phyloP scores from a whole-genome alignment of 2,888 invertebrate species.

The Galerucella nymphaeae region DNA sequence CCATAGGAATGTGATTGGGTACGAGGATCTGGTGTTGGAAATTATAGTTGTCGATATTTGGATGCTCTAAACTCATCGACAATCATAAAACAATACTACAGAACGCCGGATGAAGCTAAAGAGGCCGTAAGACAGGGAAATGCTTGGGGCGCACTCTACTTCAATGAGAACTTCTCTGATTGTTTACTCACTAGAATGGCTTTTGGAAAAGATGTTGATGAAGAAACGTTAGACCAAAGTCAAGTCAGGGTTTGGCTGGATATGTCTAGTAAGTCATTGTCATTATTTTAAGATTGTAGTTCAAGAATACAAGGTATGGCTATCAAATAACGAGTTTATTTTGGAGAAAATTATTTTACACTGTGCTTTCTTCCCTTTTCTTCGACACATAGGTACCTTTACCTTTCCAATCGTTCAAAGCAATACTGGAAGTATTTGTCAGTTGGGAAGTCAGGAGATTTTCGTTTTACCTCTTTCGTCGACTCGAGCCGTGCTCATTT shows the following conservation, averaged over 20 bases:
- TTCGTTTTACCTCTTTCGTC: too few relatives aligned
- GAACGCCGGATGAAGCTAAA: slow-evolving; percentile 73
- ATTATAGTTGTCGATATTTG: slow-evolving; percentile 77
- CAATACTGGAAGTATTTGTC: too few relatives aligned
- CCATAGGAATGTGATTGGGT: slow-evolving; percentile 56
- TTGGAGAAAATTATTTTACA: too few relatives aligned
- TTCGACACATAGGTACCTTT: too few relatives aligned
- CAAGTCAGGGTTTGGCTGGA: slow-evolving; percentile 91
- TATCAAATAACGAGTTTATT: too few relatives aligned
- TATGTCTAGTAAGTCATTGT: slow-evolving; percentile 79
- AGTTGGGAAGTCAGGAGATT: too few relatives aligned
- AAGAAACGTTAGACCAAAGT: slow-evolving; percentile 87
- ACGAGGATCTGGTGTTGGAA: slow-evolving; percentile 76
- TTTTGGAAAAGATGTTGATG: slow-evolving; percentile 83
- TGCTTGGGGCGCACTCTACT: slow-evolving; percentile 90
- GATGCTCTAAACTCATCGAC: slow-evolving; percentile 67
- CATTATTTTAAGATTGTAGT: background rate
- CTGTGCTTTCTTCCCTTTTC: too few relatives aligned
- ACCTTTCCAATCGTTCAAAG: too few relatives aligned
- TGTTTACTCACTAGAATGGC: slow-evolving; percentile 85
- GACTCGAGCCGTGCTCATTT: too few relatives aligned
- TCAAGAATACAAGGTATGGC: too few relatives aligned
- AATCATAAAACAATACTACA: slow-evolving; percentile 77
- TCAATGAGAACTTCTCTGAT: slow-evolving; percentile 90
- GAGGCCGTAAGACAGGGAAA: slow-evolving; percentile 80